These are phyloP conservation scores for Piprites chloris DNA, from an alignment of 2,113 vertebrate species.

Conservation along the genomic window DNA sequence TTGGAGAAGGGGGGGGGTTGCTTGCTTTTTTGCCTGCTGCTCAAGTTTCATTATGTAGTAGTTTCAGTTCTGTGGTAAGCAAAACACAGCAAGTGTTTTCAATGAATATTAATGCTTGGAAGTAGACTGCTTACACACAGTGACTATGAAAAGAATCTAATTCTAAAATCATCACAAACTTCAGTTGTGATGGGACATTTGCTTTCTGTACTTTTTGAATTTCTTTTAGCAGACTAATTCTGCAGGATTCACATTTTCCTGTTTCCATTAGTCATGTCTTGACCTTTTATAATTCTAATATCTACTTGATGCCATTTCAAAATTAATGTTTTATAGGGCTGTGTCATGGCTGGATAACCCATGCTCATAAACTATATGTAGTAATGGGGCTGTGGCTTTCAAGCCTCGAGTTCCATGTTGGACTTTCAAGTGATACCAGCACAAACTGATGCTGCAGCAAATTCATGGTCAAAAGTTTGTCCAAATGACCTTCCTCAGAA, in stretches of 20 bases:
- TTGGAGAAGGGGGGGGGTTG: background rate
- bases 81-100: constrained; percentile 14
- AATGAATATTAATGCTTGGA: constrained; percentile 13
- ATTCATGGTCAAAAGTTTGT: background rate
- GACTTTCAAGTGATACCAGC: background rate
- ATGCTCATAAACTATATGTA: background rate
- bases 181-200: background rate
- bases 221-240: background rate
- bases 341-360: background rate
- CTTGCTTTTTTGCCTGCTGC: constrained; percentile 32
- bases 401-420: background rate
- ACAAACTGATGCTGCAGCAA: background rate
- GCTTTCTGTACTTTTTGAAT: background rate
- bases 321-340: background rate
- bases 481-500: background rate
- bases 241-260: background rate
- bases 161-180: background rate
- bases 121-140: background rate
- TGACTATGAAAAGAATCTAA: background rate
- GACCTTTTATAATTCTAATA: background rate
- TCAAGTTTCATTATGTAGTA: constrained; percentile 40
- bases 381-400: background rate
- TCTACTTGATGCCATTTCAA: background rate
- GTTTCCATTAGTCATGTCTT: background rate
- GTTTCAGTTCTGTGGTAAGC: background rate